Percentiles rank a stretch among this genome's conserved stretches.
Evolutionary conservation across 1,140 invertebrate species (phyloP).

Genomic region (Aphaenogaster rudis): DNA sequence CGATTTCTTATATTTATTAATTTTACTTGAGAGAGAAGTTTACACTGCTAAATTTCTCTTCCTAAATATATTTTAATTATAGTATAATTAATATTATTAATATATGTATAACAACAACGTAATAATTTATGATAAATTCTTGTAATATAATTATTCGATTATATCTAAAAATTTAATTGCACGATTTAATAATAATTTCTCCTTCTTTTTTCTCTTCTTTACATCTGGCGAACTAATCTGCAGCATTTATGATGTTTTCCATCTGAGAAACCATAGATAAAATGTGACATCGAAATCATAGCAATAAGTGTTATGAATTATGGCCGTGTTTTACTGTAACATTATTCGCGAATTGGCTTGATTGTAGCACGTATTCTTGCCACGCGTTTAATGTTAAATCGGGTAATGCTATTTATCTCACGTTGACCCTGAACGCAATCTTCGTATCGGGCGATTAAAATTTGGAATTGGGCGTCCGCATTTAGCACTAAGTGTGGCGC

Average conservation of each 20-base stretch:
- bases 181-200: not conserved
- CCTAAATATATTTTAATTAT: not conserved
- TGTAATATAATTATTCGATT: not conserved
- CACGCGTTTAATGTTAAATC: constrained; percentile 27
- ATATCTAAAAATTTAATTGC: not conserved
- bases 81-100: constrained; percentile 26
- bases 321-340: not conserved
- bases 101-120: not conserved
- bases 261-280: not conserved
- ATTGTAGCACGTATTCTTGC: not conserved
- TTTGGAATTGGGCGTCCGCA: constrained; percentile 37
- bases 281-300: not conserved
- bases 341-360: not conserved
- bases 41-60: not conserved
- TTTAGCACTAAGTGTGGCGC: constrained; percentile 22
- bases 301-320: constrained; percentile 12
- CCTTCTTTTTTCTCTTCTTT: not conserved
- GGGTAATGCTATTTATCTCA: constrained; percentile 44
- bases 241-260: not conserved
- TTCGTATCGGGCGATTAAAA: constrained; percentile 46
- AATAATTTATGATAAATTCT: not conserved
- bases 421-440: constrained; percentile 39
- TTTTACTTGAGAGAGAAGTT: not conserved
- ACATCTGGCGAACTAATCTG: not conserved
- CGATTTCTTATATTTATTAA: constrained; percentile 10